phyloP scores from a whole-genome alignment of 2,113 vertebrate species.

The Himantopus leucocephalus region DNA sequence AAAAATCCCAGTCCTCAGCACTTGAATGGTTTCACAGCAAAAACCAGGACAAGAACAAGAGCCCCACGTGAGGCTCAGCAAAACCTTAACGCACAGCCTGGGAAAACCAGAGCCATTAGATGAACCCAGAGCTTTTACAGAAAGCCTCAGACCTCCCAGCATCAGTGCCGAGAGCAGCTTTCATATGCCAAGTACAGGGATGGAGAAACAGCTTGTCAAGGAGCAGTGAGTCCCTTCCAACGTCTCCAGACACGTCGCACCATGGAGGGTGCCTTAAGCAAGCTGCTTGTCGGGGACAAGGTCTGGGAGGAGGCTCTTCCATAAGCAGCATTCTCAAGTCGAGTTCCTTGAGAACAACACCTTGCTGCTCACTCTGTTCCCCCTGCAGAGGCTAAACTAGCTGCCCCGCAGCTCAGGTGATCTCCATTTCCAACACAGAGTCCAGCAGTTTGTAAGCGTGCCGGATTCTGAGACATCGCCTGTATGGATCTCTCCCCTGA shows the following conservation, averaged over 20 bases:
- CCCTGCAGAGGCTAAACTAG: not conserved
- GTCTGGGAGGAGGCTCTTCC: not conserved
- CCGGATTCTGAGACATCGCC: not conserved
- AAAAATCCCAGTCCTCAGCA: not conserved
- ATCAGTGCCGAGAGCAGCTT: not conserved
- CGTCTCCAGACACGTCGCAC: not conserved
- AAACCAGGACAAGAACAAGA: not conserved
- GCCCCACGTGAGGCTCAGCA: not conserved
- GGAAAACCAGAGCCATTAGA: not conserved
- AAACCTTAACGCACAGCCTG: not conserved
- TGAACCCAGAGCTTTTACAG: not conserved
- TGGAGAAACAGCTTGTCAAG: not conserved
- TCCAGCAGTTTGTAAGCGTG: not conserved
- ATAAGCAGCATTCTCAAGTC: accelerated
- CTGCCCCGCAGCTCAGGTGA: not conserved
- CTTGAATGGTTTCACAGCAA: not conserved
- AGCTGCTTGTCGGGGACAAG: not conserved
- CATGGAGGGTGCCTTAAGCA: not conserved
- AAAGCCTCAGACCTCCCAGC: not conserved
- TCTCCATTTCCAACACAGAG: not conserved
- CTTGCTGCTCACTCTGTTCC: not conserved
- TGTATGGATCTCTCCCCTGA: not conserved
- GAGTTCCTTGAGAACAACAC: accelerated
- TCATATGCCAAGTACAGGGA: not conserved
- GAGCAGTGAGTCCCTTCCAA: not conserved